A percentile compares a stretch with the other conserved stretches of the same genome.
Evolutionary conservation across 2,888 invertebrate genomes (phyloP).

Genomic region (Carpatolechia fugitivella): DNA sequence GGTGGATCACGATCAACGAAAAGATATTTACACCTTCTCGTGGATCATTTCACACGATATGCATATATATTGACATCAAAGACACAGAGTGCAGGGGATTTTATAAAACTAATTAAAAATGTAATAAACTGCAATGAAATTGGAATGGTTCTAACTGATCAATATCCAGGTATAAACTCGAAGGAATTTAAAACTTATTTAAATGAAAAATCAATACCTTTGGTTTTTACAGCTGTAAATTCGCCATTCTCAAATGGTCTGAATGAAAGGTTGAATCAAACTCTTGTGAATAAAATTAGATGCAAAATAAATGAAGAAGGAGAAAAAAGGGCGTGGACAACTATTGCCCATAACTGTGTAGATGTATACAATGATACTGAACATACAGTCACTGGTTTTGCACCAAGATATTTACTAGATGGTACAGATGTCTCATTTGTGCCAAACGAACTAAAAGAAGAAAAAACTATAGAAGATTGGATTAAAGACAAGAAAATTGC

Average conservation of each 20-base stretch:
- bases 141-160: conserved; percentile 26
- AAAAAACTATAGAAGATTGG: conserved; percentile 17
- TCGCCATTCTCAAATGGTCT: conserved; percentile 31
- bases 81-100: conserved; percentile 28
- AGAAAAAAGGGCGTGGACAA: conserved; percentile 14
- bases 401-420: conserved; percentile 32
- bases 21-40: conserved; percentile 25
- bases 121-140: conserved; percentile 17
- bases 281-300: conserved; percentile 34
- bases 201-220: conserved; percentile 22
- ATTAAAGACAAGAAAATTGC: conserved; percentile 31
- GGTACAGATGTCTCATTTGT: conserved; percentile 25
- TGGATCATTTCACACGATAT: conserved; percentile 27
- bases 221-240: conserved; percentile 39
- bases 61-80: conserved; percentile 28
- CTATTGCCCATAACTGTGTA: conserved; percentile 16
- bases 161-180: conserved; percentile 37
- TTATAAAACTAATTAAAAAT: conserved; percentile 23
- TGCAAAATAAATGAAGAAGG: conserved; percentile 28
- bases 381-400: conserved; percentile 32
- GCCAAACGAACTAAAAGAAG: conserved; percentile 25
- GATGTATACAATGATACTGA: conserved; percentile 31
- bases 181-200: conserved; percentile 27
- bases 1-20: conserved; percentile 30
- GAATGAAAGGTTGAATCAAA: conserved; percentile 27